Conservation (phyloP, 2,888 invertebrate genomes). For the Conus canariensis region DNA sequence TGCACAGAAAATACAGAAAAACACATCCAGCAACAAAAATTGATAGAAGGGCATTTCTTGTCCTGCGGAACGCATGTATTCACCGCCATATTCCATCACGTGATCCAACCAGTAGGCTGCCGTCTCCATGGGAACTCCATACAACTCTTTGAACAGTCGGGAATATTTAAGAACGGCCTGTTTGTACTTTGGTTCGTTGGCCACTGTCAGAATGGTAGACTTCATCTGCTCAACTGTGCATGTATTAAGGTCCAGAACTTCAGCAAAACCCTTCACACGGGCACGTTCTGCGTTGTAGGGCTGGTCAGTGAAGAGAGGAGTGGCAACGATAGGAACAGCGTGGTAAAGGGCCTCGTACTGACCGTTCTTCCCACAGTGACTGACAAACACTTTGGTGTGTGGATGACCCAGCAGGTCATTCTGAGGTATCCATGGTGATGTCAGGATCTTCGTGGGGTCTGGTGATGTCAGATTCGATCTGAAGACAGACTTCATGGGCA, state of each 20-base stretch:
- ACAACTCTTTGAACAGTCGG: constrained; percentile 30
- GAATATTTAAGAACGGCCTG: constrained; percentile 36
- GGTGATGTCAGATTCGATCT: constrained; percentile 42
- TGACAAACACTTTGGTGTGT: constrained; percentile 48
- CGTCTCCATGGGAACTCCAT: constrained; percentile 41
- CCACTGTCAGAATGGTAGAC: constrained; percentile 8
- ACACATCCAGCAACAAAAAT: constrained; percentile 55
- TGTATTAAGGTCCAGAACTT: constrained; percentile 23
- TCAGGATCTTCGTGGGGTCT: constrained; percentile 48
- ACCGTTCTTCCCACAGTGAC: constrained; percentile 57
- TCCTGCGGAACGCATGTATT: constrained; percentile 53
- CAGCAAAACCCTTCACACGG: constrained; percentile 40
- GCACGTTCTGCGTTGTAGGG: constrained; percentile 48
- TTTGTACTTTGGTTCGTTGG: constrained; percentile 27
- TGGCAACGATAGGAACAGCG: not conserved
- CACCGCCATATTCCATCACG: constrained; percentile 44
- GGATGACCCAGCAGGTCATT: constrained; percentile 60
- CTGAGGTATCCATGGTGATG: constrained; percentile 58
- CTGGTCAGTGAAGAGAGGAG: constrained; percentile 58
- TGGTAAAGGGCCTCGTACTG: constrained; percentile 12
- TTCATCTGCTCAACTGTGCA: not conserved
- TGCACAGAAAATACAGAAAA: constrained; percentile 14
- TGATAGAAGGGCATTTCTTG: constrained; percentile 57
- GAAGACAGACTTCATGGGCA: constrained; percentile 47
- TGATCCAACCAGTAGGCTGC: constrained; percentile 65